These are phyloP conservation scores for Triplophysa rosa DNA, from an alignment of 2,113 vertebrate genomes.

Conservation along the genomic window DNA sequence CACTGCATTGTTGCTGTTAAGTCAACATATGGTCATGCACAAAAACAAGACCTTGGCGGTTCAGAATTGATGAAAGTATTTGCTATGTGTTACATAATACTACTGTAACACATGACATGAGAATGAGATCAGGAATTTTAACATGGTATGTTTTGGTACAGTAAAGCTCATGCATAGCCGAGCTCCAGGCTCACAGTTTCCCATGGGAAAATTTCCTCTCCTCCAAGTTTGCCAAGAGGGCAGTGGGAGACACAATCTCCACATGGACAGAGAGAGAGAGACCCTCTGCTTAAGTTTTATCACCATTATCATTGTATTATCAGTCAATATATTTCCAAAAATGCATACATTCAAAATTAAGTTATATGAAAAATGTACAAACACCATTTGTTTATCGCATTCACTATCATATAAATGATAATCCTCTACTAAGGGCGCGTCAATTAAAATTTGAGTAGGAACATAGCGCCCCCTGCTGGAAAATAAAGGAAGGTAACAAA, in stretches of 20 bases:
- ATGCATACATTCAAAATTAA: no score
- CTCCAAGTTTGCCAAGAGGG: conserved; percentile 25
- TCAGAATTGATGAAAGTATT: neutral
- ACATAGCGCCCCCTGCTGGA: conserved; percentile 3
- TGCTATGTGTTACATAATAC: neutral
- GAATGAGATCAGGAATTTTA: neutral
- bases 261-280: neutral
- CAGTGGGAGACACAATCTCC: neutral
- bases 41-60: neutral
- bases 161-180: conserved; percentile 1
- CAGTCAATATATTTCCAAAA: neutral
- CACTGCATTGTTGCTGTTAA: neutral
- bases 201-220: conserved; percentile 33
- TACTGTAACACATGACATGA: neutral
- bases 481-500: neutral
- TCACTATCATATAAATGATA: neutral
- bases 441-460: neutral
- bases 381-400: neutral
- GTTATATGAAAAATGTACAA: neutral
- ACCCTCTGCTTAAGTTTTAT: no score
- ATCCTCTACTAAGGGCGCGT: neutral
- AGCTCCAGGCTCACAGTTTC: conserved; percentile 36
- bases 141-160: neutral
- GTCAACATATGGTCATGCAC: neutral
- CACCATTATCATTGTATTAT: neutral